phyloP scores from a whole-genome alignment of 2,113 vertebrate genomes.

The Mastomys natalensis region DNA sequence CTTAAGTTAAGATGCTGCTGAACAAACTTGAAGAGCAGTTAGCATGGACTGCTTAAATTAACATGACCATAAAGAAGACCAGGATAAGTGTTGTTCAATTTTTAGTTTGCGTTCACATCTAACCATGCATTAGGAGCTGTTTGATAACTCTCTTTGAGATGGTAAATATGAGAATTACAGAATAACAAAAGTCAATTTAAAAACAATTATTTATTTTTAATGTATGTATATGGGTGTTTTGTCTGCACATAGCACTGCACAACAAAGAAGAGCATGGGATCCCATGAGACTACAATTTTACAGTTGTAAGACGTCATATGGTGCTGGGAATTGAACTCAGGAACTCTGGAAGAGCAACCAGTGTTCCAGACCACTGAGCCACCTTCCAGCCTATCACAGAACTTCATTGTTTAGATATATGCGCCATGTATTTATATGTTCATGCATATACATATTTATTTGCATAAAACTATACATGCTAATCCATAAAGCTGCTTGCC shows the following conservation, averaged over 20 bases:
- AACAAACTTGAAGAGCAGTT: neutral
- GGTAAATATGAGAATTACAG: neutral
- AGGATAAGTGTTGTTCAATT: neutral
- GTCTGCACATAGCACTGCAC: neutral
- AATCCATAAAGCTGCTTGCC: neutral
- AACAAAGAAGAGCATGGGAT: neutral
- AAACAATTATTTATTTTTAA: neutral
- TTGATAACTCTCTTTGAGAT: neutral
- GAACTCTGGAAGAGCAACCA: neutral
- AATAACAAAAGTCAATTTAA: neutral
- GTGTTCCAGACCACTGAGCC: too few species aligned
- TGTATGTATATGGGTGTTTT: neutral
- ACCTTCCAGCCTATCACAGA: neutral
- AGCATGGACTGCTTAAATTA: neutral
- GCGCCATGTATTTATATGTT: neutral
- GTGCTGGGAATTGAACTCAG: neutral
- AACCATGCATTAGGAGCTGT: neutral
- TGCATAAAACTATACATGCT: neutral
- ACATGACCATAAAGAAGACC: neutral
- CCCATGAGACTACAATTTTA: neutral
- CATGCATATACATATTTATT: neutral
- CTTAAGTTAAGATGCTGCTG: neutral
- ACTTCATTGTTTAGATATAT: neutral
- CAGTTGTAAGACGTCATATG: neutral
- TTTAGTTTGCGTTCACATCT: neutral